Percentiles rank a stretch among this genome's conserved stretches.
Evolutionary conservation across 2,113 vertebrate species (phyloP).

Genomic region (Nettapus auritus): DNA sequence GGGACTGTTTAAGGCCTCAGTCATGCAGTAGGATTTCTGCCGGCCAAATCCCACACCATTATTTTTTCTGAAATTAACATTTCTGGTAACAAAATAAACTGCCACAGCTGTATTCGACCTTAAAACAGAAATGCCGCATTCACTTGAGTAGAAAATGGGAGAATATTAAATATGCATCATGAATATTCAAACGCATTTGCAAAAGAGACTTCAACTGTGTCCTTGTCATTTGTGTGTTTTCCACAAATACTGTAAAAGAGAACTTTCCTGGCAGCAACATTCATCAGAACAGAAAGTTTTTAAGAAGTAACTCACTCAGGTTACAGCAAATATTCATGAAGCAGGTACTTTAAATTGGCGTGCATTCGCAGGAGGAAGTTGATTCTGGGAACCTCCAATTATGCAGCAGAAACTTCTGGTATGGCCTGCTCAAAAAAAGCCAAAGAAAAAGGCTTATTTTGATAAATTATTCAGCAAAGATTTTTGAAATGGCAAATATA

Average conservation of each 20-base stretch:
- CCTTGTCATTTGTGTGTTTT: slow-evolving; percentile 41
- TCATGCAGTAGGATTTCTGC: neutral
- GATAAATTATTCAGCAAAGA: slow-evolving; percentile 42
- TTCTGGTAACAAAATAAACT: neutral
- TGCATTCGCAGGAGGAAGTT: neutral
- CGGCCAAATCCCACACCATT: neutral
- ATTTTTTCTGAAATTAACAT: neutral
- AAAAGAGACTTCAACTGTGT: slow-evolving; percentile 36
- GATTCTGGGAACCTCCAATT: slow-evolving; percentile 16
- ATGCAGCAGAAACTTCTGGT: slow-evolving; percentile 15
- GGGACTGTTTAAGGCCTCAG: neutral
- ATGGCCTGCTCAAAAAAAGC: neutral
- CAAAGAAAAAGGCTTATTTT: neutral
- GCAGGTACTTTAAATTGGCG: neutral
- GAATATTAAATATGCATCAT: slow-evolving; percentile 3
- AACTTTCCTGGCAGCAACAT: neutral
- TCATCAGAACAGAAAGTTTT: neutral
- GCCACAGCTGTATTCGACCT: neutral
- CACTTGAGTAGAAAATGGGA: neutral
- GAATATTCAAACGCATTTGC: neutral
- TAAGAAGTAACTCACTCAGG: neutral
- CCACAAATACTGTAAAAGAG: slow-evolving; percentile 13
- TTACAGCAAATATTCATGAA: neutral
- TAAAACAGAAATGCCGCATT: neutral
- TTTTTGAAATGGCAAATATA: slow-evolving; percentile 5